phyloP scores from a whole-genome alignment of 2,797 vertebrate species.

The Aulostomus chinensis region DNA sequence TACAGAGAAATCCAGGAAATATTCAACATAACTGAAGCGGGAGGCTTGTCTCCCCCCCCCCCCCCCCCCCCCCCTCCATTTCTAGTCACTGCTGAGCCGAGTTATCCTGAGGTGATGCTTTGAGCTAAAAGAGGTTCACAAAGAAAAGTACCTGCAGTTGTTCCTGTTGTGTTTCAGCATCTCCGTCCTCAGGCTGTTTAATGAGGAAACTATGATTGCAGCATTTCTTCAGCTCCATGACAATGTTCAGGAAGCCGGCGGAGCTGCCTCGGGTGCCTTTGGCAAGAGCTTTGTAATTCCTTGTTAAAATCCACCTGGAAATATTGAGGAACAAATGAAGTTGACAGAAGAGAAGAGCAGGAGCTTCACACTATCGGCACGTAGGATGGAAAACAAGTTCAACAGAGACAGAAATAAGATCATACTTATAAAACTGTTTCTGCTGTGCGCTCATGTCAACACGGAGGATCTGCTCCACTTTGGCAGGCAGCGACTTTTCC shows the following conservation, averaged over 20 bases:
- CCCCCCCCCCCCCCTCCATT: too few relatives aligned
- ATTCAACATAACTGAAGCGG: neutral
- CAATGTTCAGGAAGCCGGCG: slow-evolving; percentile 96
- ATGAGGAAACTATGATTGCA: slow-evolving; percentile 97
- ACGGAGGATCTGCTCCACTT: slow-evolving; percentile 98
- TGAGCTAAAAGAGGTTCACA: slow-evolving; percentile 16
- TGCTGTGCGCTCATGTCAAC: slow-evolving; percentile 97
- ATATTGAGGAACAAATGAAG: slow-evolving; percentile 29
- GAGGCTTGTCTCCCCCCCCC: too few relatives aligned
- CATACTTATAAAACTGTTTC: slow-evolving; percentile 99
- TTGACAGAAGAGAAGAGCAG: neutral
- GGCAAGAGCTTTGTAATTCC: slow-evolving; percentile 95
- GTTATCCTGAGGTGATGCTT: slow-evolving; percentile 28
- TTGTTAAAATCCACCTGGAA: slow-evolving; percentile 97
- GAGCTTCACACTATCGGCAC: too few relatives aligned
- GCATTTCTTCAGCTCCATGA: slow-evolving; percentile 99
- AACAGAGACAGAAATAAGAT: neutral
- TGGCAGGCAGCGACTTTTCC: slow-evolving; percentile 97
- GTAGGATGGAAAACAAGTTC: neutral
- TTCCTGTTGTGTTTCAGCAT: slow-evolving; percentile 83
- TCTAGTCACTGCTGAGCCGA: too few relatives aligned
- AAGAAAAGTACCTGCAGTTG: slow-evolving; percentile 81
- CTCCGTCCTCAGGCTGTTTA: slow-evolving; percentile 87
- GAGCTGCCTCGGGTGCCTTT: slow-evolving; percentile 95
- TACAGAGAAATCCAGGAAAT: neutral